Base-by-base conservation (phyloP, 1,140 invertebrate genomes). In the Callitettix versicolor region DNA sequence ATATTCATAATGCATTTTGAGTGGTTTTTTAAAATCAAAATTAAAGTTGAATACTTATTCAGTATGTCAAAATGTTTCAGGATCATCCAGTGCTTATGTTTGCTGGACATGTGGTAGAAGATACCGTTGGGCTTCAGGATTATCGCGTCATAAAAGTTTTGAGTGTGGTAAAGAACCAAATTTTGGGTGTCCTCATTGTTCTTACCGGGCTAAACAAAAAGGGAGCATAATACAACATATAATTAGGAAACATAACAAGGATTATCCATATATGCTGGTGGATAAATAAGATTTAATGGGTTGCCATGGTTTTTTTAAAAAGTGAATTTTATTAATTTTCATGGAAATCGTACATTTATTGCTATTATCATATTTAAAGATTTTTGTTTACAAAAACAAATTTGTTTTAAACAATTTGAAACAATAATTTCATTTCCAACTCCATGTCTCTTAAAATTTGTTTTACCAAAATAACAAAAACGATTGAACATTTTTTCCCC, bases 121-220 rank as follows among this genome's bases (percentile, higher is more conserved):
- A 11, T 79, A 79, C 62, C 73, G 73, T 48, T 72, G 73, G 64
- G 61, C 68, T 22, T 70, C 73, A 41, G 76, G 73, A 56, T 58
- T 78, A 7, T 68, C 65, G 33, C 68, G 76, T 14, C 77, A 79
- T 58, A 65, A 72, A 52, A 68, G 74, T 9, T 76, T 76, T 15
- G 76, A 77, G 47, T 79, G 77, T 47, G 76, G 76, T 26, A 68
- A 75, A 21, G 73, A 76, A 40, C 73, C 74, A 3, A n/a, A 34
- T 7, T 62, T 67, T 56, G 47, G 60, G 7, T 69, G 68, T 53
- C 67, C 67, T 15, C 54, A 64, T 49, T 69, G 68, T 56, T 54
- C 44, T 22, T 69, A 71, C 58, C 64, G 55, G 30, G 64, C 66
- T 3, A 71, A 71, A 55, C 66, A 68, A 56, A 71, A 67, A 42